Conservation (phyloP, 2,797 vertebrate species). For the Hyperoplus lanceolatus region DNA sequence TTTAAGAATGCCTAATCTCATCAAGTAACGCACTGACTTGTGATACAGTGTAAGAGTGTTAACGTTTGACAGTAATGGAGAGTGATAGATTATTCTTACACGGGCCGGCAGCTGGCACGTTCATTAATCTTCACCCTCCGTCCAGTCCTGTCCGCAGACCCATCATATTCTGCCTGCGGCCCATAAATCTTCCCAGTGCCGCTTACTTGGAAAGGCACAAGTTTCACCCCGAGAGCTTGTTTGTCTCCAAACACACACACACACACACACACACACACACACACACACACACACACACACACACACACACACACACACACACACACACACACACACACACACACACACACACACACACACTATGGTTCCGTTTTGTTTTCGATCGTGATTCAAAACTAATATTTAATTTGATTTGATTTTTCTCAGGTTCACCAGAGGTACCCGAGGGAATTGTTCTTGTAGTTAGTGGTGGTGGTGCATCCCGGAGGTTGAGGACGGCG, state of each 20-base stretch:
- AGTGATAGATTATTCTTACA: constrained; percentile 96
- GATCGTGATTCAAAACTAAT: constrained; percentile 16
- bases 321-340: background rate
- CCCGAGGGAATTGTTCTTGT: constrained; percentile 52
- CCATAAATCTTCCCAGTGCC: constrained; percentile 81
- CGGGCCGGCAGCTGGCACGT: constrained; percentile 95
- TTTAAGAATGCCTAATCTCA: constrained; percentile 91
- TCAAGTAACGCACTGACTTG: constrained; percentile 88
- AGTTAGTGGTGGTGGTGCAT: constrained; percentile 82
- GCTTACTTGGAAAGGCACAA: constrained; percentile 68
- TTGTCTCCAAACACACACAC: constrained; percentile 9
- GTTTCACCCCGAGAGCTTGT: constrained; percentile 81
- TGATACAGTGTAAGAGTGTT: constrained; percentile 91
- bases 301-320: background rate
- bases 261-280: constrained; percentile 5
- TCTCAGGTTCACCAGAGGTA: constrained; percentile 72
- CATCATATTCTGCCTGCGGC: constrained; percentile 82
- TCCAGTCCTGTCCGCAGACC: constrained; percentile 82
- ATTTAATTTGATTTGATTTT: constrained; percentile 5
- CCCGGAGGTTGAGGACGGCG: constrained; percentile 94
- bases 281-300: constrained; percentile 1
- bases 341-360: background rate
- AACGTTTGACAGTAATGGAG: constrained; percentile 98
- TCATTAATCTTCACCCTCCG: constrained; percentile 91
- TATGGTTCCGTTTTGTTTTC: constrained; percentile 36